These are phyloP conservation scores for Iselma pallidipennis DNA, from an alignment of 2,888 invertebrate genomes.

Conservation along the genomic window DNA sequence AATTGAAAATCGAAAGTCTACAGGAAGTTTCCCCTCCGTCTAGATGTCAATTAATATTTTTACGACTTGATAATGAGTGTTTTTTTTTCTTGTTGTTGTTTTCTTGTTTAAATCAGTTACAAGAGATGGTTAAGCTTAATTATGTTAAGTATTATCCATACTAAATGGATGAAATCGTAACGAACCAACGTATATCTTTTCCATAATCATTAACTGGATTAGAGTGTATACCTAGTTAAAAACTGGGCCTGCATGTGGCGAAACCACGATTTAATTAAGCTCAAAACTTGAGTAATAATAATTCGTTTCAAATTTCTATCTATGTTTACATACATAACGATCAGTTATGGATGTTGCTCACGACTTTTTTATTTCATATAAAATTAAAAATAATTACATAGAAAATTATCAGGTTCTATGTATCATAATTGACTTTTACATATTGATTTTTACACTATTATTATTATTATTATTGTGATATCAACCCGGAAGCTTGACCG, in stretches of 20 bases:
- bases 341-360: background rate
- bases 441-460: background rate
- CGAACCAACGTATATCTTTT: background rate
- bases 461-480: background rate
- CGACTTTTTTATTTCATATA: background rate
- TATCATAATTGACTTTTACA: background rate
- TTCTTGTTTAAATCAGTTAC: background rate
- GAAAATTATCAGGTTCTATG: background rate
- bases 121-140: background rate
- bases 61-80: too few species aligned
- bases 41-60: too few species aligned
- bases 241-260: background rate
- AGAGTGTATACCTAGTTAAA: background rate
- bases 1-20: too few species aligned
- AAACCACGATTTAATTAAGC: background rate
- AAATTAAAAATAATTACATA: background rate
- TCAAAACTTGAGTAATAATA: background rate
- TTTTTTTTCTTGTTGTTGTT: background rate
- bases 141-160: background rate
- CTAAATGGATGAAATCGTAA: background rate
- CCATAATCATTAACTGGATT: background rate
- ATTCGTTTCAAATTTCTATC: background rate
- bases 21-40: too few species aligned
- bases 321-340: background rate
- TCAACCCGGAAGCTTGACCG: background rate